phyloP scores from a whole-genome alignment of 2,113 vertebrate species.

The Emydocephalus ijimae region DNA sequence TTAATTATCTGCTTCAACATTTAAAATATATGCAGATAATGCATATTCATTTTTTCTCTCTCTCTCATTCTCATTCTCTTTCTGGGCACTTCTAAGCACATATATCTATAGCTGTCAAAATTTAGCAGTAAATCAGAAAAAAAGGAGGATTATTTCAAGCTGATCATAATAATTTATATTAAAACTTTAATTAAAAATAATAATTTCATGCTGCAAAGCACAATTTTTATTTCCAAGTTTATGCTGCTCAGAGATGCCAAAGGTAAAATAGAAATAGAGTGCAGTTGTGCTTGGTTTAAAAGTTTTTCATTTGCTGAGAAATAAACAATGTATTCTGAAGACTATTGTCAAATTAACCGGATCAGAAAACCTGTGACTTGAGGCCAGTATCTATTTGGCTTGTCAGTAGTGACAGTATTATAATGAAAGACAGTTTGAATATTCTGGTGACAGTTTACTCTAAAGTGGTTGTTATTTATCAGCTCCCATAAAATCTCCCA shows the following conservation, averaged over 20 bases:
- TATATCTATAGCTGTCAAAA: neutral
- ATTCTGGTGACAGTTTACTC: neutral
- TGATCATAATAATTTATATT: neutral
- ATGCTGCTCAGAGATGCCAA: neutral
- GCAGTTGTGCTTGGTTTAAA: neutral
- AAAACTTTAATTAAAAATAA: neutral
- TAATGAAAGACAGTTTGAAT: neutral
- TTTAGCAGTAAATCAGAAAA: neutral
- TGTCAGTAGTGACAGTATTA: neutral
- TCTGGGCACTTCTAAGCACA: neutral
- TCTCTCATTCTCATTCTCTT: neutral
- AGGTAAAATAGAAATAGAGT: neutral
- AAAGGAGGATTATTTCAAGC: neutral
- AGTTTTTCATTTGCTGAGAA: neutral
- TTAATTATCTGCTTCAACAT: constrained; percentile 23
- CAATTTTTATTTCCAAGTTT: neutral
- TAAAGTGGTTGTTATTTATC: neutral
- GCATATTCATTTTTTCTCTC: neutral
- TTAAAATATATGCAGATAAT: neutral
- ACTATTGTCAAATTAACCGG: neutral
- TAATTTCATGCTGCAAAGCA: neutral
- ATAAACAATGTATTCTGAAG: neutral
- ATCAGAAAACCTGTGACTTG: neutral
- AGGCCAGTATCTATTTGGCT: neutral
- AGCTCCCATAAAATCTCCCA: neutral